phyloP scores from a whole-genome alignment of 2,888 invertebrate species.

The Metacarcinus magister region DNA sequence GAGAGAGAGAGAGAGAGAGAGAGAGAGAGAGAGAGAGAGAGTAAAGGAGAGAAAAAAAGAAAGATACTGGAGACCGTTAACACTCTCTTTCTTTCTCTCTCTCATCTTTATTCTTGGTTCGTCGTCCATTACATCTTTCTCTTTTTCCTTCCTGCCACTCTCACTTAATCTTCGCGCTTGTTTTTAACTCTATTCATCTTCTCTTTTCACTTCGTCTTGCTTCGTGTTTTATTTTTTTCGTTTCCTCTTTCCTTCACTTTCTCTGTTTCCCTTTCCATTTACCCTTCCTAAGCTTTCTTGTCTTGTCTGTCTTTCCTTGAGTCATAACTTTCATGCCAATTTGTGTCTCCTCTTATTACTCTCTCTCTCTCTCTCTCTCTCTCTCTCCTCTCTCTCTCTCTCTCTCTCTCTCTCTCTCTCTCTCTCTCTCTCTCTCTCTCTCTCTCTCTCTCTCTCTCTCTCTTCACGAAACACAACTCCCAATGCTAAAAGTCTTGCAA shows the following conservation, averaged over 20 bases:
- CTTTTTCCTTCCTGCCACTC: no score
- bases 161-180: no score
- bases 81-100: no score
- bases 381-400: constrained; percentile 2
- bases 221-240: no score
- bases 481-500: constrained; percentile 13
- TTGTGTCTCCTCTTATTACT: neutral
- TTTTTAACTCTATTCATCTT: no score
- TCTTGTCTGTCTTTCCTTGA: neutral
- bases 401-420: constrained; percentile 26
- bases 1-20: neutral
- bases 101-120: no score
- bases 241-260: no score
- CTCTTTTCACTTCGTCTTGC: no score
- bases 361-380: neutral
- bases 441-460: neutral
- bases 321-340: neutral
- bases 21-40: neutral
- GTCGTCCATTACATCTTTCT: no score
- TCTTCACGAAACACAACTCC: neutral
- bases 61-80: no score
- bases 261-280: no score
- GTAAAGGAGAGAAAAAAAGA: no score
- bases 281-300: neutral
- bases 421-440: constrained; percentile 26